Evolutionary conservation across 2,888 invertebrate species (phyloP).

Genomic region (Leptodirus hochenwartii): DNA sequence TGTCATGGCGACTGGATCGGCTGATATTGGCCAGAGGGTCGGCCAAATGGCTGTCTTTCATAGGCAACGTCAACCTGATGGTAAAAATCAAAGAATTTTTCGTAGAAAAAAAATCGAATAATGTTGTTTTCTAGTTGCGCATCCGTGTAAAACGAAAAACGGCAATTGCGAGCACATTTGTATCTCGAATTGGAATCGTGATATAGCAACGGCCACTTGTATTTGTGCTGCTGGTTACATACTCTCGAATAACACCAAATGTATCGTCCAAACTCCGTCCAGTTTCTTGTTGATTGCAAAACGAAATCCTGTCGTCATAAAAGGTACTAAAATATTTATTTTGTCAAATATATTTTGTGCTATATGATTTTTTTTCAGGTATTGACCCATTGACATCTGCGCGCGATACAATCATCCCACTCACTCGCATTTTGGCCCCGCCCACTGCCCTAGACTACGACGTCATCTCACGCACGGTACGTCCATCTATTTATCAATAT

Average conservation of each 20-base stretch:
- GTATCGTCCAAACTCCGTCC: conserved; percentile 34
- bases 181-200: conserved; percentile 40
- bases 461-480: conserved; percentile 36
- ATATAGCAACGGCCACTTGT: conserved; percentile 41
- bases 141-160: conserved; percentile 47
- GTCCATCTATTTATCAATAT: no score
- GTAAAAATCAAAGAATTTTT: conserved; percentile 24
- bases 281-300: conserved; percentile 48
- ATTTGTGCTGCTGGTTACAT: conserved; percentile 55
- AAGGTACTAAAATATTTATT: conserved; percentile 45
- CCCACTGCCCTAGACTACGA: conserved; percentile 55
- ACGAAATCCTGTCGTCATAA: conserved; percentile 50
- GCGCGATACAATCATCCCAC: conserved; percentile 46
- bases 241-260: conserved; percentile 28
- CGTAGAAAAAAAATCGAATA: conserved; percentile 1
- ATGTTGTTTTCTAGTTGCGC: conserved; percentile 29
- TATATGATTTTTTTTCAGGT: no score
- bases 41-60: conserved; percentile 53
- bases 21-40: no score
- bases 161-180: conserved; percentile 65
- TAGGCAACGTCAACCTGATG: conserved; percentile 56
- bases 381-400: conserved; percentile 24
- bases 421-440: conserved; percentile 38
- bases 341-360: no score
- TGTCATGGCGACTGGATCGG: conserved; percentile 8